These are phyloP conservation scores for Gephyroberyx darwinii DNA, from an alignment of 2,797 vertebrate species.

Conservation along the genomic window DNA sequence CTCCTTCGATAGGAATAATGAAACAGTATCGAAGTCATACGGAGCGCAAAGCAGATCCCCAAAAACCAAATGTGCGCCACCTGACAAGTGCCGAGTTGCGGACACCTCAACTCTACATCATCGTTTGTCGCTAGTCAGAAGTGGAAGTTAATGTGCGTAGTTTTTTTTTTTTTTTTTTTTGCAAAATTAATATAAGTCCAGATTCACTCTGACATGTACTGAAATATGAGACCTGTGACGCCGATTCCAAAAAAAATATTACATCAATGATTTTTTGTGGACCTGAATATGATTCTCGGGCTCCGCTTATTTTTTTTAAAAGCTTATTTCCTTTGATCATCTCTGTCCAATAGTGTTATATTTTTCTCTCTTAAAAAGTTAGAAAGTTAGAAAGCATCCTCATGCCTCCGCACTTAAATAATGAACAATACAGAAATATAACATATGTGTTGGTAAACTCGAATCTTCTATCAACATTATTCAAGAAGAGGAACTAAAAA, in stretches of 20 bases:
- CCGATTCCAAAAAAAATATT: too few species aligned
- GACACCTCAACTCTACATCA: neutral
- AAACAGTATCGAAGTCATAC: slow-evolving; percentile 14
- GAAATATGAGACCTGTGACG: too few species aligned
- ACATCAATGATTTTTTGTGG: neutral
- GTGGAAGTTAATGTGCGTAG: slow-evolving; percentile 3
- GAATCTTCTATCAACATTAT: too few species aligned
- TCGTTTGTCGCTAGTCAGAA: neutral
- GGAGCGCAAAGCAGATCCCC: neutral
- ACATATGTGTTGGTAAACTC: too few species aligned
- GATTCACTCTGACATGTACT: too few species aligned
- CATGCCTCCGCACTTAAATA: too few species aligned
- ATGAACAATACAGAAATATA: too few species aligned
- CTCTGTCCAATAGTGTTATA: too few species aligned
- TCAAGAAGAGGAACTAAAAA: neutral
- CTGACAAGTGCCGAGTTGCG: slow-evolving; percentile 17
- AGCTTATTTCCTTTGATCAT: neutral
- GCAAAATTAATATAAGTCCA: too few species aligned
- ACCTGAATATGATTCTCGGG: neutral
- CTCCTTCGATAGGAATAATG: too few species aligned
- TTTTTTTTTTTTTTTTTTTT: too few species aligned
- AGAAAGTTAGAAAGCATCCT: neutral
- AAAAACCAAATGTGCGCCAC: slow-evolving; percentile 13
- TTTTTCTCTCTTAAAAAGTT: neutral
- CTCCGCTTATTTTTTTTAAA: neutral